Evolutionary conservation across 2,113 vertebrate species (phyloP), one percentile per base, ranked within the genome.

Genomic region (Dascyllus trimaculatus): DNA sequence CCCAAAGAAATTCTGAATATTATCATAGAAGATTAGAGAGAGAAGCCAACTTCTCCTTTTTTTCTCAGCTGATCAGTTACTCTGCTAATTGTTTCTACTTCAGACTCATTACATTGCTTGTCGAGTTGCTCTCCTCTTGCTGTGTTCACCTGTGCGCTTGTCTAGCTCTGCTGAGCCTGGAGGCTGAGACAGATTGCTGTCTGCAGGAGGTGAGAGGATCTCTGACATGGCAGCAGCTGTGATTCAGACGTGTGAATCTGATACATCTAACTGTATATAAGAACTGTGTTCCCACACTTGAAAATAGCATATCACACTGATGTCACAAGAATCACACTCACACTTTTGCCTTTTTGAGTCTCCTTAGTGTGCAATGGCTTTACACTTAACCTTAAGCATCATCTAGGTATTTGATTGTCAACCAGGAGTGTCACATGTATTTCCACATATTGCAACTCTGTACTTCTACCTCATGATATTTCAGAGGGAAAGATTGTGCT

Each of bases 171-270:
- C 45, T 7, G 60, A 24, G 61, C 61, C 40, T 0, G 14, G 18
- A 38, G 51, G 15, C 45, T 11, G 60, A 24, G 58, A 68, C 46
- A 66, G 63, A 73, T 38, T 66, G 29, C 19, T 67, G 38, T 74
- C 69, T 35, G 54, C 52, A 61, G 75, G 38, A 85, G 71, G 64
- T 51, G 74, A 78, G 67, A 77, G 54, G 21, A 80, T n/a, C 68
- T 58, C 72, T 76, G 75, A 87, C 81, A 67, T 2, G 25, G 15
- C 40, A 45, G 32, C 14, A 14, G 40, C 61, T 72, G 63, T 25
- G 62, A 81, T 40, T 68, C 71, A 84, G 52, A 81, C 0, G 62
- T 75, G 89, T 78, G 62, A 84, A 78, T 75, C 43, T 62, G 53
- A 77, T 48, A 71, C 29, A 57, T 80, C 38, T 69, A 59, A 67